Evolutionary conservation across 2,113 vertebrate genomes (phyloP), one percentile per base, ranked within the genome.

Genomic region (Gobio gobio): DNA sequence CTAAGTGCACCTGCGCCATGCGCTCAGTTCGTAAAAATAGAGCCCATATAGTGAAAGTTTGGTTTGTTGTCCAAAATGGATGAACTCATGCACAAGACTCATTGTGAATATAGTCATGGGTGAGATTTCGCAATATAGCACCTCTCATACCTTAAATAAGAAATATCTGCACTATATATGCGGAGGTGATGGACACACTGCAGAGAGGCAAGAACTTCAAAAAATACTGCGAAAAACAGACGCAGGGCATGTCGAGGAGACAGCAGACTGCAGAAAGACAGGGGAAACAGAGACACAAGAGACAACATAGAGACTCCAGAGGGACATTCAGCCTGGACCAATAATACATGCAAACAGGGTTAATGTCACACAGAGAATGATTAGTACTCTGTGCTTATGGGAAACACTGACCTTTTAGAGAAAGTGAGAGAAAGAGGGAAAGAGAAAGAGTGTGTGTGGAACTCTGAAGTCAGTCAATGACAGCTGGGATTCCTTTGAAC

Each of bases 391-490:
- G 76, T 16, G 75, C 84, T 78, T 78, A 68, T 79, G 75, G 84
- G 56, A 76, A 45, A 86, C 13, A 13, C 29, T 76, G 85, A 86
- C 70, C 76, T 85, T 85, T 85, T 64, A 43, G 72, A 76, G 33
- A 82, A 59, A 86, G 43, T 66, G 85, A 82, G 73, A 58, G 58
- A 63, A 78, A 2, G 18, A 70, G 36, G 18, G 66, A 68, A 68
- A 68, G 33, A 20, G 66, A 26, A 73, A 29, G 59, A 8, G 59
- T 76, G 74, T 64, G 63, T 56, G 14, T 76, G 33, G n/a, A 85
- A 49, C 63, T 79, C 26, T 78, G 20, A 56, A 78, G 76, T 70
- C 75, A 79, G 76, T 51, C 59, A 24, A 36, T 45, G 49, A 85
- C 59, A 79, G 84, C 66, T 83, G 66, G 64, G 29, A 20, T 72